Conservation (phyloP, 2,113 vertebrate species). For the Origma solitaria region DNA sequence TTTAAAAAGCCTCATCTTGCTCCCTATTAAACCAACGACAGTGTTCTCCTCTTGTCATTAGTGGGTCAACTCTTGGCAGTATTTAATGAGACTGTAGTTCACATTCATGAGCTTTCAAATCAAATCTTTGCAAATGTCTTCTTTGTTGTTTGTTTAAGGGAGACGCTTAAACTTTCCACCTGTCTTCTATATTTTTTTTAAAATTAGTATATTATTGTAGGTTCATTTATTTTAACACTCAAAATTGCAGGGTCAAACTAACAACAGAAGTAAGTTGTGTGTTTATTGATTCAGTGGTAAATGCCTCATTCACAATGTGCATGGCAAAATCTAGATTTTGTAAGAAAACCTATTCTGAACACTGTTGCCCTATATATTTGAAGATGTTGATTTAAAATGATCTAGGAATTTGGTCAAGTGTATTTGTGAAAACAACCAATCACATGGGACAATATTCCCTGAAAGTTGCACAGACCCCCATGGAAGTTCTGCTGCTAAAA, state of each 20-base stretch:
- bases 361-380: background rate
- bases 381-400: background rate
- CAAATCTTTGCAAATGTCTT: background rate
- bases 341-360: background rate
- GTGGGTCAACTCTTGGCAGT: background rate
- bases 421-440: background rate
- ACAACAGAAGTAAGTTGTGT: background rate
- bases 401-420: background rate
- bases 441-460: background rate
- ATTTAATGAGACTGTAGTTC: background rate
- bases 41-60: background rate
- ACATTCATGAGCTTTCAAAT: background rate
- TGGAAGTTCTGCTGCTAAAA: background rate
- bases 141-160: background rate
- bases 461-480: background rate
- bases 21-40: background rate
- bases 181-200: background rate
- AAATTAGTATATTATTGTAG: background rate
- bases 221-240: background rate
- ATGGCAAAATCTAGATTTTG: background rate
- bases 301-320: background rate
- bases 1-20: background rate
- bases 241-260: background rate
- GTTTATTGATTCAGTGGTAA: background rate
- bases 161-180: background rate